These are phyloP conservation scores for Amphipyra tragopoginis DNA, from an alignment of 2,888 invertebrate genomes.

Conservation along the genomic window DNA sequence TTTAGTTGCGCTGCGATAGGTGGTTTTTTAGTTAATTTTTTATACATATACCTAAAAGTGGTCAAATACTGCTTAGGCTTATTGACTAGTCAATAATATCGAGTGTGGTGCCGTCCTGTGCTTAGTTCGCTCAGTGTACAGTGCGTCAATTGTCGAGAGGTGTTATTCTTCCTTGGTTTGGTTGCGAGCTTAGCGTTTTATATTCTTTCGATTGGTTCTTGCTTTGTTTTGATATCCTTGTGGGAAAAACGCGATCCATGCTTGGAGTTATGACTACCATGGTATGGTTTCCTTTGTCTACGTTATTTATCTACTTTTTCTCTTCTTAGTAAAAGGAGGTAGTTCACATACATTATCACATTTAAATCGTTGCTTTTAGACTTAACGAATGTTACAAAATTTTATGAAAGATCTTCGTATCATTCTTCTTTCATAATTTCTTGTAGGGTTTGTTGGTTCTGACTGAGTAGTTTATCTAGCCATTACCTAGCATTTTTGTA, in stretches of 20 bases:
- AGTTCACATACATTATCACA: slow-evolving; percentile 72
- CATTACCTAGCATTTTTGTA: slow-evolving; percentile 51
- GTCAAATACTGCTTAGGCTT: slow-evolving; percentile 67
- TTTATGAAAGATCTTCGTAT: slow-evolving; percentile 53
- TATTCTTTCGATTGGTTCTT: slow-evolving; percentile 73
- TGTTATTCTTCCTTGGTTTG: slow-evolving; percentile 81
- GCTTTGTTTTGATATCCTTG: slow-evolving; percentile 80
- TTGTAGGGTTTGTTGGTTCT: slow-evolving; percentile 62
- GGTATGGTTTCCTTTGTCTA: slow-evolving; percentile 90
- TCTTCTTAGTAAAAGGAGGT: slow-evolving; percentile 80
- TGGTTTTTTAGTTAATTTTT: slow-evolving; percentile 68
- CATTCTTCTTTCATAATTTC: slow-evolving; percentile 59
- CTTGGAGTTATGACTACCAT: slow-evolving; percentile 90
- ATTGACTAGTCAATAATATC: slow-evolving; percentile 63
- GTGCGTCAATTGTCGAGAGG: slow-evolving; percentile 81
- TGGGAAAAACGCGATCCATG: slow-evolving; percentile 88
- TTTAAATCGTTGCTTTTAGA: slow-evolving; percentile 66
- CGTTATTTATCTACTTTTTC: slow-evolving; percentile 77
- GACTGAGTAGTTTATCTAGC: slow-evolving; percentile 60
- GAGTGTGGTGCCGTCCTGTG: slow-evolving; percentile 84
- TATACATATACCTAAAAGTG: slow-evolving; percentile 67
- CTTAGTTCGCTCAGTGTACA: slow-evolving; percentile 86
- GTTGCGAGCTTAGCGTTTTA: slow-evolving; percentile 82
- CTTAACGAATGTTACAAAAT: slow-evolving; percentile 58
- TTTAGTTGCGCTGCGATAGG: slow-evolving; percentile 80